These are phyloP conservation scores for Urocynchramus pylzowi DNA, from an alignment of 2,113 vertebrate species.

Conservation along the genomic window DNA sequence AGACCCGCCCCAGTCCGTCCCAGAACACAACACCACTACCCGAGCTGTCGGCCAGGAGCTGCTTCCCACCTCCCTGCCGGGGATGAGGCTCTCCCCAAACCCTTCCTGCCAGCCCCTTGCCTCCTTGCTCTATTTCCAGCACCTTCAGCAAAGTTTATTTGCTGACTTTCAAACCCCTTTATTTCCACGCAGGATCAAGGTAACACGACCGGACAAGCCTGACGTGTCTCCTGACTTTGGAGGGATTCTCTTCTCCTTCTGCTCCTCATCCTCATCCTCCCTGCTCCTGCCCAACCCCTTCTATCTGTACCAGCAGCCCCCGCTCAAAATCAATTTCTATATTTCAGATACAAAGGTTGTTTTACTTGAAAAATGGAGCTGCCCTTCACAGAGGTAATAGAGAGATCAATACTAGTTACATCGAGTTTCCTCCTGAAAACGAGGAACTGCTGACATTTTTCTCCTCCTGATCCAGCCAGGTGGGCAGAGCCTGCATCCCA, in stretches of 20 bases:
- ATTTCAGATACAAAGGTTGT: constrained; percentile 33
- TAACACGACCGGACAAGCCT: background rate
- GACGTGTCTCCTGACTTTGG: background rate
- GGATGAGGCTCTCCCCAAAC: background rate
- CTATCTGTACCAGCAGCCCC: background rate
- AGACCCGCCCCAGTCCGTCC: background rate
- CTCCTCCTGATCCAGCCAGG: background rate
- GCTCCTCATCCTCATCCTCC: background rate
- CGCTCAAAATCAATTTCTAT: background rate
- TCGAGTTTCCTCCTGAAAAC: background rate
- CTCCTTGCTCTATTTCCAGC: background rate
- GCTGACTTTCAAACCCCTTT: background rate
- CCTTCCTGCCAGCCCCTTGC: background rate
- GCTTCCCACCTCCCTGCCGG: background rate
- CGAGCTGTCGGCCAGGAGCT: accelerated
- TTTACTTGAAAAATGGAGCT: constrained; percentile 56
- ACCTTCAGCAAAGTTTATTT: background rate
- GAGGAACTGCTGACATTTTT: background rate
- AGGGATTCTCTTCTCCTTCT: background rate
- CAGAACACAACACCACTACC: accelerated
- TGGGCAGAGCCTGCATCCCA: background rate
- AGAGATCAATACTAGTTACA: constrained; percentile 52
- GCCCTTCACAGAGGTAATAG: constrained; percentile 47
- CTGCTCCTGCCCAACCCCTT: background rate
- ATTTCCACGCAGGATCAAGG: background rate